Conservation (phyloP, 1,140 invertebrate genomes). For the Drosophila sucinea region DNA sequence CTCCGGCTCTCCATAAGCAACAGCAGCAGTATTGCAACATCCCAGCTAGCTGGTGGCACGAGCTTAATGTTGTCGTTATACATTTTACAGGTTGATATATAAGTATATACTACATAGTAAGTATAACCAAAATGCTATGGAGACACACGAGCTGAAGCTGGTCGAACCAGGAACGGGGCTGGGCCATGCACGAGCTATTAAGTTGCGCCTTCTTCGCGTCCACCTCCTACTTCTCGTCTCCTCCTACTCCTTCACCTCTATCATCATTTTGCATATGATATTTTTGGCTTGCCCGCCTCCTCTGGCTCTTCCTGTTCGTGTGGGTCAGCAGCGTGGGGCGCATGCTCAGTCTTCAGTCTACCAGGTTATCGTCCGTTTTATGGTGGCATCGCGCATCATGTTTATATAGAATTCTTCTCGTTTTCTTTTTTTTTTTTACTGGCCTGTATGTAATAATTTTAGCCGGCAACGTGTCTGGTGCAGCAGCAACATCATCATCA, state of each 20-base stretch:
- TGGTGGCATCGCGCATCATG: slow-evolving; percentile 77
- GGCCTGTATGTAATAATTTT: slow-evolving; percentile 70
- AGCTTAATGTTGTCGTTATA: slow-evolving; percentile 82
- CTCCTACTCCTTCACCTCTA: slow-evolving; percentile 26
- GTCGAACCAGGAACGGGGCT: slow-evolving; percentile 7
- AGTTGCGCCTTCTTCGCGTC: slow-evolving; percentile 32
- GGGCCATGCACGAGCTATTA: slow-evolving; percentile 66
- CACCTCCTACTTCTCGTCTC: slow-evolving; percentile 22
- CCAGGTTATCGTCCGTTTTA: slow-evolving; percentile 74
- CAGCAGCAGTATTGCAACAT: slow-evolving; percentile 40
- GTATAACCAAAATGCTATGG: slow-evolving; percentile 28
- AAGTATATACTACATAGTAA: slow-evolving; percentile 1
- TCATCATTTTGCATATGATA: slow-evolving; percentile 23
- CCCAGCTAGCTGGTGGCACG: slow-evolving; percentile 78
- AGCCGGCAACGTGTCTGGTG: slow-evolving; percentile 47
- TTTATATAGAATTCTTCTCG: slow-evolving; percentile 71
- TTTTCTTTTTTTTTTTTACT: slow-evolving; percentile 2
- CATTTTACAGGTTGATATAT: slow-evolving; percentile 75
- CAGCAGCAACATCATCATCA: slow-evolving; percentile 44
- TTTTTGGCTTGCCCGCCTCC: slow-evolving; percentile 8
- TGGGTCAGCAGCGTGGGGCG: slow-evolving; percentile 59
- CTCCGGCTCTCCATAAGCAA: slow-evolving; percentile 38
- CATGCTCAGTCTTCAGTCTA: slow-evolving; percentile 36
- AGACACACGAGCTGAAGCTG: slow-evolving; percentile 44
- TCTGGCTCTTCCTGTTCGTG: slow-evolving; percentile 3